These are phyloP conservation scores for Vimba vimba DNA, from an alignment of 2,113 vertebrate genomes.

Conservation along the genomic window DNA sequence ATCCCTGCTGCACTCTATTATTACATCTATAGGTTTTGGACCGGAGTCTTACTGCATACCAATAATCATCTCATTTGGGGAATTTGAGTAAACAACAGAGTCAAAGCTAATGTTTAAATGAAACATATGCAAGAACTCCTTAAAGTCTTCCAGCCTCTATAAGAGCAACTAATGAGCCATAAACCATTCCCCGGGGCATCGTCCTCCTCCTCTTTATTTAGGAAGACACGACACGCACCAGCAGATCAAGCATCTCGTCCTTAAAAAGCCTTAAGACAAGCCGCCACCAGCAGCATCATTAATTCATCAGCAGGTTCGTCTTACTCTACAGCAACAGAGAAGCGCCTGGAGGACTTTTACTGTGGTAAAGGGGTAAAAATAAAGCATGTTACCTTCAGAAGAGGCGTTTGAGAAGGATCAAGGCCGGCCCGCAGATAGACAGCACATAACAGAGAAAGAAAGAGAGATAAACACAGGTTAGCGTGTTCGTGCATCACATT, in stretches of 20 bases:
- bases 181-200: background rate
- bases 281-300: background rate
- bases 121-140: background rate
- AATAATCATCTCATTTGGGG: background rate
- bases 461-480: slow-evolving; percentile 56
- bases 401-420: slow-evolving; percentile 41
- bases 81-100: background rate
- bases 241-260: background rate
- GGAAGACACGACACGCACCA: background rate
- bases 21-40: background rate
- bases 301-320: background rate
- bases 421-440: slow-evolving; percentile 46
- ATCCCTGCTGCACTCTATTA: background rate
- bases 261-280: background rate
- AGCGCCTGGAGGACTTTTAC: slow-evolving; percentile 42
- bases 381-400: slow-evolving; percentile 67
- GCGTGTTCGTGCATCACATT: background rate
- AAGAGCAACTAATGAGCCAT: background rate
- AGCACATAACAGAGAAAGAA: slow-evolving; percentile 45
- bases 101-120: background rate
- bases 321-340: background rate
- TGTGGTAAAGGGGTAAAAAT: slow-evolving; percentile 22
- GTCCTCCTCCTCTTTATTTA: background rate
- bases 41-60: background rate
- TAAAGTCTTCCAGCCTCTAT: background rate